Evolutionary conservation across 2,888 invertebrate genomes (phyloP).

Genomic region (Acanthococcus lagerstroemiae): DNA sequence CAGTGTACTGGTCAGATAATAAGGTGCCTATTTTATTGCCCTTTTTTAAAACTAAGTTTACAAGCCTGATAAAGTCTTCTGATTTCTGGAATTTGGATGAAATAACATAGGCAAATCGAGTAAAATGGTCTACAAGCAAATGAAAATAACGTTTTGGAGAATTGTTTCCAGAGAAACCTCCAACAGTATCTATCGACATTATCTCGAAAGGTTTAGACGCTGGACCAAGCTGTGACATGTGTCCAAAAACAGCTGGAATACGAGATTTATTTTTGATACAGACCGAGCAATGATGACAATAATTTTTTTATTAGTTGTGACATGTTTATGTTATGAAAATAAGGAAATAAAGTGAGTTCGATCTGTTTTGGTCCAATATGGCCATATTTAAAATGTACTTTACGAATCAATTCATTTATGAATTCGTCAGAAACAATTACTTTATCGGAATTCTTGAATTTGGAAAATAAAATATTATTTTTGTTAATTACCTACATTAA

Average conservation of each 20-base stretch:
- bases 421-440: not conserved
- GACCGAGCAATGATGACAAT: not conserved
- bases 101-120: not conserved
- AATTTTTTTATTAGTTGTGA: not conserved
- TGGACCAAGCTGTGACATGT: not conserved
- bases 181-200: constrained; percentile 1
- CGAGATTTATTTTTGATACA: not conserved
- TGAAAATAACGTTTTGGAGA: not conserved
- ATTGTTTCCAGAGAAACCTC: not conserved
- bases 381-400: not conserved
- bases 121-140: not conserved
- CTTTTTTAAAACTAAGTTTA: not conserved
- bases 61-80: not conserved
- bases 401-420: not conserved
- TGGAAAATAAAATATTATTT: too few relatives aligned
- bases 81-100: not conserved
- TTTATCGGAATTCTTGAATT: too few relatives aligned
- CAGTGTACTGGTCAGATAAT: not conserved
- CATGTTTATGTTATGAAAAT: not conserved
- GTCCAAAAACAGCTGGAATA: not conserved
- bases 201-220: not conserved
- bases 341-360: not conserved
- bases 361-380: not conserved
- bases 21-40: not conserved
- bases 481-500: too few relatives aligned